Evolutionary conservation across 2,888 invertebrate genomes (phyloP), one percentile per base, ranked within the genome.

Genomic region (Salpingus planirostris): DNA sequence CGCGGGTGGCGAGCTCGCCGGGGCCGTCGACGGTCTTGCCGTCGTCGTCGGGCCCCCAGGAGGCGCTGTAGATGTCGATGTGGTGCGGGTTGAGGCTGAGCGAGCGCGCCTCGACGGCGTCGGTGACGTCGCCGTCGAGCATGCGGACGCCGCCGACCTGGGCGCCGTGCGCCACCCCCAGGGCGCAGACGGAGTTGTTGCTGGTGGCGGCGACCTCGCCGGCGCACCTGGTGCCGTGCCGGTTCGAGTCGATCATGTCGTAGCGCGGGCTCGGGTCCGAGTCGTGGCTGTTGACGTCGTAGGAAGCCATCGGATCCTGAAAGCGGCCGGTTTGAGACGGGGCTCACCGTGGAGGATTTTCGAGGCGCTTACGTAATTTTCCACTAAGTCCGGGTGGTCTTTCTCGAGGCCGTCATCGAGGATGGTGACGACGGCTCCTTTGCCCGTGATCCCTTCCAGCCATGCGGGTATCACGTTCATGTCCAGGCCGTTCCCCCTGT

Each of bases 21-120:
- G 98, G 98, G 0, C 97, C 97, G 55, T 96, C 96, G 0, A 96
- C 95, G 0, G 97, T 97, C 62, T 92, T 89, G 0, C 97, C 97
- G 57, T 97, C 96, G 60, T 97, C 96, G 56, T 97, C 96, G 1
- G 96, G 96, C 2, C 96, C 96, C 95, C 95, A 96, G 6, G 92
- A 92, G 3, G 96, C 96, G 55, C 92, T 93, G 68, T 97, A 98
- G 51, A 98, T 93, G 65, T 98, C 93, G 44, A 98, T 93, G 62
- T 97, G 95, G 54, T 97, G 90, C 13, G 90, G 88, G 64, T 93
- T 92, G 33, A 93, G 74, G 49, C 92, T 88, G 12, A 98, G 71
- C 0, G 95, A 93, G 40, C 89, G 76, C 2, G 97, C 96, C 67
- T 98, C 98, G 6, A 98, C 96, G 0, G 93, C 93, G 64, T 98